phyloP scores from a whole-genome alignment of 2,888 invertebrate genomes.

The Drosophila fungiperda region DNA sequence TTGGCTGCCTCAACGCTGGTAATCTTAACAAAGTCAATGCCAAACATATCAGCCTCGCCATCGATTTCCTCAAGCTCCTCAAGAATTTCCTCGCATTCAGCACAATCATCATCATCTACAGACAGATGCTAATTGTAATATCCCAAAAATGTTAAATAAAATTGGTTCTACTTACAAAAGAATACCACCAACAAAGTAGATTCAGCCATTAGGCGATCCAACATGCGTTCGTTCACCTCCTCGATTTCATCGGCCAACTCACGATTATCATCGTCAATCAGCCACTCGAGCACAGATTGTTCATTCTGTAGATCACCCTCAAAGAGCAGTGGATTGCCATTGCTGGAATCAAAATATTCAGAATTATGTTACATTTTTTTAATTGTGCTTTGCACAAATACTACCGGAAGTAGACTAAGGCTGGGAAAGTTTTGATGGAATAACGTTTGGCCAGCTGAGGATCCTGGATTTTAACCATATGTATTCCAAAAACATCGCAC shows the following conservation, averaged over 20 bases:
- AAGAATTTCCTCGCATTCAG: constrained; percentile 95
- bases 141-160: fast-evolving
- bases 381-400: neutral
- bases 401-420: constrained; percentile 95
- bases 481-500: constrained; percentile 96
- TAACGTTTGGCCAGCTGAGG: constrained; percentile 95
- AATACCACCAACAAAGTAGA: constrained; percentile 95
- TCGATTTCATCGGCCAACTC: constrained; percentile 97
- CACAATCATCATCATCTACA: constrained; percentile 95
- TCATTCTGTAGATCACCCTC: constrained; percentile 97
- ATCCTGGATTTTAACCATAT: constrained; percentile 97
- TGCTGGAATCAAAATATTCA: constrained; percentile 86
- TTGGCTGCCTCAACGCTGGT: constrained; percentile 92
- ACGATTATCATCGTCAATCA: constrained; percentile 96
- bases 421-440: constrained; percentile 97
- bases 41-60: constrained; percentile 96
- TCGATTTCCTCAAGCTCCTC: constrained; percentile 97
- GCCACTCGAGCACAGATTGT: constrained; percentile 96
- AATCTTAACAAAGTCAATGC: constrained; percentile 98
- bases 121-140: neutral
- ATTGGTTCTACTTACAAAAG: constrained; percentile 89
- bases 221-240: constrained; percentile 95
- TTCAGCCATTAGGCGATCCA: constrained; percentile 92
- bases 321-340: constrained; percentile 94
- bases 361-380: neutral